Base-by-base conservation (phyloP, 2,797 vertebrate species). In the Microtus obscurus region DNA sequence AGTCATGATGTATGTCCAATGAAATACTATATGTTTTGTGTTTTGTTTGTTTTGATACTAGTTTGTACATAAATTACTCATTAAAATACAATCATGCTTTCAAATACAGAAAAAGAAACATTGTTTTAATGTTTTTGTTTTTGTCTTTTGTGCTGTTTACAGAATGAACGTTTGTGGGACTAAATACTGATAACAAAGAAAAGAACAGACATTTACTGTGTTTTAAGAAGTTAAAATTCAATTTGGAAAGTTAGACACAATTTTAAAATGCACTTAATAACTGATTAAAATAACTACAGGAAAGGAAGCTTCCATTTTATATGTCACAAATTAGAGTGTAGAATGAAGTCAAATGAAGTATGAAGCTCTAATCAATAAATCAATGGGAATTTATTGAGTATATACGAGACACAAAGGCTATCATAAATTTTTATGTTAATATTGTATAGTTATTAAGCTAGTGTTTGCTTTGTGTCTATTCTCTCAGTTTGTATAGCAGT, bases 161-260 rank as follows among this genome's bases (percentile, higher is more conserved):
- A 51, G 59, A 63, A 91, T 45, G 59, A 34, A 78, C 85, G 51
- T 89, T 96, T 94, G 87, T 83, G 71, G 17, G 45, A 93, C 71
- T 94, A 95, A 56, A 92, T 82, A 82, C 19, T 51, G 59, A 83
- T 79, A 83, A 71, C 37, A 93, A 90, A 40, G 88, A 71, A 90
- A 89, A 43, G 71, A 71, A 61, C 27, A 93, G 76, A 51, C 3
- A 59, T 93, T 89, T 83, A 45, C 19, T 96, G 17, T 90, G 21
- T 87, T 69, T 37, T 91, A 89, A 80, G 59, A 82, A 80, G 61
- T 59, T 80, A 16, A 82, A 87, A 71, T 94, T 71, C 82, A 81
- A 83, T 71, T 73, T 74, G 14, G 51, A 90, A 93, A 94, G 78
- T 31, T 90, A 83, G 23, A 43, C 81, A 69, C 3, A 27, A 12